Conservation (phyloP, 1,140 invertebrate genomes). For the Caerostris darwini region DNA sequence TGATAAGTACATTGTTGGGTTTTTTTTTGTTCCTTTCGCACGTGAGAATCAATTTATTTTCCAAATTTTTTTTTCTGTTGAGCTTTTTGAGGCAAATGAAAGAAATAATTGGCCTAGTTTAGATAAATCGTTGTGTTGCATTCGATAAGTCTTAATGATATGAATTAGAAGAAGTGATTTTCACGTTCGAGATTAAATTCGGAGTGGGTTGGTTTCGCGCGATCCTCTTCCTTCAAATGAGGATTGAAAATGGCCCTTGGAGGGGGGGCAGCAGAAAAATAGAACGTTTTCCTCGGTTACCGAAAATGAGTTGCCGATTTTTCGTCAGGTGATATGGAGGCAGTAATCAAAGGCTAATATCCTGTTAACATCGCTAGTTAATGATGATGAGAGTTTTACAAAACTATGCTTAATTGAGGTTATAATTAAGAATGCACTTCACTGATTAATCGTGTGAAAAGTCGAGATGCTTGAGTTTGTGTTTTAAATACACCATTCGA, state of each 20-base stretch:
- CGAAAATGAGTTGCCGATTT: conserved; percentile 11
- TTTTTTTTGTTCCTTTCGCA: background rate
- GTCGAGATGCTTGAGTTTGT: background rate
- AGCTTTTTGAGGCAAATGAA: background rate
- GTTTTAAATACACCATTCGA: background rate
- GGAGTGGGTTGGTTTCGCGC: background rate
- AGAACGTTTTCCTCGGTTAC: background rate
- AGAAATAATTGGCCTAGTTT: background rate
- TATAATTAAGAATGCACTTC: conserved; percentile 1
- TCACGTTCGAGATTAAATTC: background rate
- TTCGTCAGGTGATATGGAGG: background rate
- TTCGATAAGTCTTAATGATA: conserved; percentile 12
- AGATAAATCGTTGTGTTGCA: conserved; percentile 26
- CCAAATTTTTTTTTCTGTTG: background rate
- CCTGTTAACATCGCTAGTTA: conserved; percentile 11
- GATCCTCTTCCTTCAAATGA: background rate
- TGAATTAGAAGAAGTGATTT: conserved; percentile 13
- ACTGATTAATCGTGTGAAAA: background rate
- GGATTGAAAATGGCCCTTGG: background rate
- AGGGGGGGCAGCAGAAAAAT: background rate
- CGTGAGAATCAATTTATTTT: conserved; percentile 2
- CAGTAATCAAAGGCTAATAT: conserved; percentile 27
- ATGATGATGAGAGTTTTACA: conserved; percentile 29
- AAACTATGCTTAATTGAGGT: background rate
- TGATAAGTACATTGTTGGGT: background rate